A percentile compares a stretch with the other conserved stretches of the same genome.
These are phyloP conservation scores for Nymphicus hollandicus DNA, from an alignment of 2,113 vertebrate genomes.

Conservation along the genomic window DNA sequence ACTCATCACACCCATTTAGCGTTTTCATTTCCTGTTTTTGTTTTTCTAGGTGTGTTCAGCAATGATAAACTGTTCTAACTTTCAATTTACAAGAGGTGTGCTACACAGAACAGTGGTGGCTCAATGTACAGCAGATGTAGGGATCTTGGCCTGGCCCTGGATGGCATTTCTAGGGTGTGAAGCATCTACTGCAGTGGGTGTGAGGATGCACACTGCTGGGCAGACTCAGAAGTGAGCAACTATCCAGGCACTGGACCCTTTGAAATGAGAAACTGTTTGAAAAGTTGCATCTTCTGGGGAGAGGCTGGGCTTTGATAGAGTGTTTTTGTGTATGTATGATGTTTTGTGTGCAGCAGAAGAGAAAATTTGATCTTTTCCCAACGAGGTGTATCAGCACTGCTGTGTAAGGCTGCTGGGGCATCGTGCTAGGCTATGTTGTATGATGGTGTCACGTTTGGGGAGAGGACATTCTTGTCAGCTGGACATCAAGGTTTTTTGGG, in stretches of 20 bases:
- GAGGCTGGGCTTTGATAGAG: neutral
- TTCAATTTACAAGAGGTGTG: neutral
- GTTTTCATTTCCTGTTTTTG: neutral
- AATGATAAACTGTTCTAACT: neutral
- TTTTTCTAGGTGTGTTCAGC: constrained; percentile 56
- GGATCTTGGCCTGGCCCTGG: neutral
- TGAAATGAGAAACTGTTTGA: neutral
- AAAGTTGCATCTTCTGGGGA: neutral
- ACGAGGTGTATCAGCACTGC: neutral
- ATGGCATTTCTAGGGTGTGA: neutral
- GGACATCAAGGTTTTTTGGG: neutral
- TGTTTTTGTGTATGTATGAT: neutral
- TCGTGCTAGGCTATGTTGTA: neutral
- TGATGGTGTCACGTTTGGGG: neutral
- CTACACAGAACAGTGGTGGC: neutral
- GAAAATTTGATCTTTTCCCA: neutral
- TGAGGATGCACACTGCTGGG: neutral
- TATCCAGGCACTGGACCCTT: neutral
- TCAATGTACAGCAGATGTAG: neutral
- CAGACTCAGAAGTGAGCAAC: neutral
- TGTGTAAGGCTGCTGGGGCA: neutral
- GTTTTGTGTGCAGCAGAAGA: neutral
- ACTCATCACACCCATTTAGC: neutral
- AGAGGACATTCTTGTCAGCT: neutral
- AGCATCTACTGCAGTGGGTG: neutral